phyloP scores from a whole-genome alignment of 1,140 invertebrate genomes.

The Atta cephalotes region DNA sequence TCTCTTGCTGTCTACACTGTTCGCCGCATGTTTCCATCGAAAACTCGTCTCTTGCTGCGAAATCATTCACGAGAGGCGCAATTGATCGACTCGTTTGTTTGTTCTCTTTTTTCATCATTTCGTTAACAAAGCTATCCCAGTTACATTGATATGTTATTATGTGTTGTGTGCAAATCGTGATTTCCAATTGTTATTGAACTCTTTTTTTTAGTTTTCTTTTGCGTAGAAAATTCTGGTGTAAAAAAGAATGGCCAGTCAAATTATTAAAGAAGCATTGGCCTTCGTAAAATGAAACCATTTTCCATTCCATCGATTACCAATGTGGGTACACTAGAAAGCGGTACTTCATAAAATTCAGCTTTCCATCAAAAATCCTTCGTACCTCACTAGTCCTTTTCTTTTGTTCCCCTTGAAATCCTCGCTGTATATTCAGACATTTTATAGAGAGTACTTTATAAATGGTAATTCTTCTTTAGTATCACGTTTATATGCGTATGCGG shows the following conservation, averaged over 20 bases:
- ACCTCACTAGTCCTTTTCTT: conserved; percentile 9
- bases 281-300: conserved; percentile 43
- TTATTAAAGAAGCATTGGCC: conserved; percentile 50
- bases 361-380: conserved; percentile 50
- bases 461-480: not conserved
- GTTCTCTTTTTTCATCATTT: not conserved
- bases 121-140: not conserved
- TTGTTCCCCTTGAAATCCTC: not conserved
- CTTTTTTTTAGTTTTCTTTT: not conserved
- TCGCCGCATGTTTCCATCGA: conserved; percentile 4
- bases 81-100: conserved; percentile 39
- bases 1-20: not conserved
- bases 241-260: conserved; percentile 15
- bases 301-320: conserved; percentile 43
- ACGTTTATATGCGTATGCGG: not conserved
- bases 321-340: conserved; percentile 6
- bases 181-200: not conserved
- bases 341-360: conserved; percentile 47
- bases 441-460: conserved; percentile 16
- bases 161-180: not conserved
- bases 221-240: not conserved
- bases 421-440: conserved; percentile 8
- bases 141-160: conserved; percentile 15
- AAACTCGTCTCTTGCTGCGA: conserved; percentile 7
- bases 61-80: conserved; percentile 11